Percentiles rank a stretch among this genome's conserved stretches.
Conservation (phyloP, 37 sponge, comb jelly and placozoan species). For the Spongilla lacustris region DNA sequence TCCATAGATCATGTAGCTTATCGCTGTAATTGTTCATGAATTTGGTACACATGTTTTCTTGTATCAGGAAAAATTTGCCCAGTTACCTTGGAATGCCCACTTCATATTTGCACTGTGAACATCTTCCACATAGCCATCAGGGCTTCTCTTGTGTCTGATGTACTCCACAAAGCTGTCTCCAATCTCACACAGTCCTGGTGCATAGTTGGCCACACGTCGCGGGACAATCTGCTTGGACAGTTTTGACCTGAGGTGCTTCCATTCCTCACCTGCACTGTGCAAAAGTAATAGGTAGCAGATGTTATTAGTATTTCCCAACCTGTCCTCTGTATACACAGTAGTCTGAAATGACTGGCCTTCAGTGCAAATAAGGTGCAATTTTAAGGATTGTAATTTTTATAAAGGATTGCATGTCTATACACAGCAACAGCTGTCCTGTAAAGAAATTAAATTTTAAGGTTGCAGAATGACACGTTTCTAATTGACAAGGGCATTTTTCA, state of each 20-base stretch:
- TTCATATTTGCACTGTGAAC: not conserved
- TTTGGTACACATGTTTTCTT: not conserved
- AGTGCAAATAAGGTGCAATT: too few species aligned
- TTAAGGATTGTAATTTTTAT: too few species aligned
- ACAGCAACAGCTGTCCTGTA: too few species aligned
- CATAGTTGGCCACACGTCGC: conserved; percentile 15
- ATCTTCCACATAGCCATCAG: conserved; percentile 12
- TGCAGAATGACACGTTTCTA: too few species aligned
- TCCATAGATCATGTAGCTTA: conserved; percentile 18
- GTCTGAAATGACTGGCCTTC: too few species aligned
- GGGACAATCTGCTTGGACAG: conserved; percentile 31
- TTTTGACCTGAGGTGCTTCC: conserved; percentile 43
- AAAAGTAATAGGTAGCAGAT: too few species aligned
- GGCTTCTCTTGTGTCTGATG: not conserved
- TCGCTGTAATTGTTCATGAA: conserved; percentile 2
- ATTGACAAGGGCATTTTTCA: too few species aligned
- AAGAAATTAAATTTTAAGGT: too few species aligned
- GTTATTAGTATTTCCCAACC: too few species aligned
- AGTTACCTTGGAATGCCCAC: conserved; percentile 47
- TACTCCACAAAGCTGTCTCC: conserved; percentile 15
- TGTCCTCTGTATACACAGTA: too few species aligned
- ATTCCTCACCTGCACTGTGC: conserved; percentile 43
- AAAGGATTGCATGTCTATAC: too few species aligned
- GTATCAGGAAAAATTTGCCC: too few species aligned
- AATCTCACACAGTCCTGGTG: conserved; percentile 5